Evolutionary conservation across 2,888 invertebrate genomes (phyloP).

Genomic region (Blastobasis lacticolella): DNA sequence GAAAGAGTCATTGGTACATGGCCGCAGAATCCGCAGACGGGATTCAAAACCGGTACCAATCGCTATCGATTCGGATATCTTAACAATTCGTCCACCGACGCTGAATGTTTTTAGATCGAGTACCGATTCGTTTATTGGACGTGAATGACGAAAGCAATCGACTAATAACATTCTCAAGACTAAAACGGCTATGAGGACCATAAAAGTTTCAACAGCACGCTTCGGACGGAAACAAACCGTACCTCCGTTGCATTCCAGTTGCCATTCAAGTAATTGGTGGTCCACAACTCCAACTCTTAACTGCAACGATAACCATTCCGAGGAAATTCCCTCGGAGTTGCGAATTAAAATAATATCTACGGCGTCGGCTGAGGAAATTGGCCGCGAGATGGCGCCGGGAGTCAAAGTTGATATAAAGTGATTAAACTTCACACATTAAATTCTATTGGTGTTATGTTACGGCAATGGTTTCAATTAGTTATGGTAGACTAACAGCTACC

Average conservation of each 20-base stretch:
- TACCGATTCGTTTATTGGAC: too few species aligned
- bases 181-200: too few species aligned
- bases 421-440: conserved; percentile 44
- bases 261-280: conserved; percentile 50
- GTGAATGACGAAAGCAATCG: too few species aligned
- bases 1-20: too few species aligned
- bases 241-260: conserved; percentile 31
- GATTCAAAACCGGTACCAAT: too few species aligned
- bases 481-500: not conserved
- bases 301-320: conserved; percentile 47
- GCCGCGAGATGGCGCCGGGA: conserved; percentile 46
- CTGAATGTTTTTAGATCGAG: too few species aligned
- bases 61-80: too few species aligned
- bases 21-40: too few species aligned
- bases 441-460: conserved; percentile 23
- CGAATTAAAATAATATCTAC: conserved; percentile 53
- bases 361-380: conserved; percentile 47
- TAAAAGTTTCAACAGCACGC: not conserved
- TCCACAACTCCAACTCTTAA: conserved; percentile 46
- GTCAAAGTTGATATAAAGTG: conserved; percentile 50
- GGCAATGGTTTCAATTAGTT: conserved; percentile 6
- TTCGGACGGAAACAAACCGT: conserved; percentile 29
- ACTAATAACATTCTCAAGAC: not conserved
- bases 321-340: conserved; percentile 43
- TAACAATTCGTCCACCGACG: too few species aligned